A percentile compares a stretch with the other conserved stretches of the same genome.
Conservation (phyloP, 1,140 invertebrate species). For the Panonychus citri region DNA sequence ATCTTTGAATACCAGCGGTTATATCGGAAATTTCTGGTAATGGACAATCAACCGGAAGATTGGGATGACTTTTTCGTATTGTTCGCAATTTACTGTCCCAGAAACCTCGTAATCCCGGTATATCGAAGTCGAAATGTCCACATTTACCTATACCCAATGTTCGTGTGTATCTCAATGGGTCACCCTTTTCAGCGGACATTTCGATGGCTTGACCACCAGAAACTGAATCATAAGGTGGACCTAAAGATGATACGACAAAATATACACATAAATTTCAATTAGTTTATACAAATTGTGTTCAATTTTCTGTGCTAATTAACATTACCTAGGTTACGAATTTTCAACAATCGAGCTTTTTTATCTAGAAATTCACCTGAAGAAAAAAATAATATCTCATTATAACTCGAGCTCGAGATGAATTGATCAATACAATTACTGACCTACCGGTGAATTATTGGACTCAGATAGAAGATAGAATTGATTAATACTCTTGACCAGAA, state of each 20-base stretch:
- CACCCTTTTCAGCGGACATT: conserved; percentile 40
- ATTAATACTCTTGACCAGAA: conserved; percentile 44
- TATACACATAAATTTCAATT: too few relatives aligned
- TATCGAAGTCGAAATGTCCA: neutral
- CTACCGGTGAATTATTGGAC: neutral
- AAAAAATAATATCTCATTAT: conserved; percentile 32
- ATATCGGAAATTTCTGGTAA: conserved; percentile 57
- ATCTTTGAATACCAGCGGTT: conserved; percentile 57
- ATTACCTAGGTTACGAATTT: conserved; percentile 46
- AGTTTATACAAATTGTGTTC: too few relatives aligned
- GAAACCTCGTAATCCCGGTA: neutral
- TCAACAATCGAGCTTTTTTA: conserved; percentile 64
- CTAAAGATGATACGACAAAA: neutral
- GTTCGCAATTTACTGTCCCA: neutral
- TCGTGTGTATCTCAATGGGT: conserved; percentile 34
- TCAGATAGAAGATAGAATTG: conserved; percentile 17
- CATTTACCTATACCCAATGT: neutral
- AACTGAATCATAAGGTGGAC: conserved; percentile 37
- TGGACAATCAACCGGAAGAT: conserved; percentile 29
- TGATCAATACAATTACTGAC: neutral
- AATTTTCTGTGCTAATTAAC: too few relatives aligned
- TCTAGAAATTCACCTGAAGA: conserved; percentile 76
- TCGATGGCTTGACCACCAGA: conserved; percentile 69
- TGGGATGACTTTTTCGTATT: neutral
- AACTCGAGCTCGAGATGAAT: neutral